Conservation (phyloP, 2,888 invertebrate species). For the Leptogaster cylindrica region DNA sequence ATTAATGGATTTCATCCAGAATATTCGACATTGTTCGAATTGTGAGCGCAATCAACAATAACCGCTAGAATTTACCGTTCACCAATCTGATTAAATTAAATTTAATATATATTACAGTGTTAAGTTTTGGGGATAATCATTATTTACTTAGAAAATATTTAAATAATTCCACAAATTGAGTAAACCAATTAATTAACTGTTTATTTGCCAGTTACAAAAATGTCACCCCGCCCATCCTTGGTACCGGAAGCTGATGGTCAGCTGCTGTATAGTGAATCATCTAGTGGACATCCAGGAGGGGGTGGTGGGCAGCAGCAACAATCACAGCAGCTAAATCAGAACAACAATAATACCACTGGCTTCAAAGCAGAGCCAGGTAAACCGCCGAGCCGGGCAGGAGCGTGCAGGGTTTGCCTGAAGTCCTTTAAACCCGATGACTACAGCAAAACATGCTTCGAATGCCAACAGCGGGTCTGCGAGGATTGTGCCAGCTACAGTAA, state of each 20-base stretch:
- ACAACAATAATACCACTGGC: conserved; percentile 54
- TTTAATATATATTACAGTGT: no score
- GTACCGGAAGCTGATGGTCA: conserved; percentile 58
- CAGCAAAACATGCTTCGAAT: conserved; percentile 86
- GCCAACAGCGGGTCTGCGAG: conserved; percentile 89
- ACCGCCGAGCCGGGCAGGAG: conserved; percentile 77
- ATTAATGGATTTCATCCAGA: no score
- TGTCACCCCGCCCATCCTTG: conserved; percentile 71
- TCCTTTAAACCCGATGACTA: conserved; percentile 88
- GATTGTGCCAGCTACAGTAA: conserved; percentile 93
- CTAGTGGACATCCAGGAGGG: conserved; percentile 57
- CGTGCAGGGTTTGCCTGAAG: conserved; percentile 84
- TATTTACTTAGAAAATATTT: neutral
- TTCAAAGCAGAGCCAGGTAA: conserved; percentile 68
- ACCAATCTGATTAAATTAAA: no score
- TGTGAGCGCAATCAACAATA: no score
- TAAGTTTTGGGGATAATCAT: no score
- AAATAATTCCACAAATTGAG: neutral
- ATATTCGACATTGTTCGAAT: no score
- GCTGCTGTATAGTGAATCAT: conserved; percentile 53
- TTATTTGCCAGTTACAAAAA: conserved; percentile 68
- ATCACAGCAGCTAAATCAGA: conserved; percentile 62
- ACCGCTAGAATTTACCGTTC: no score
- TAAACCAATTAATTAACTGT: conserved; percentile 11
- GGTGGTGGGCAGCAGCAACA: conserved; percentile 59